Evolutionary conservation across 2,888 invertebrate genomes (phyloP), one percentile per base, ranked within the genome.

Genomic region (Brenthis daphne): DNA sequence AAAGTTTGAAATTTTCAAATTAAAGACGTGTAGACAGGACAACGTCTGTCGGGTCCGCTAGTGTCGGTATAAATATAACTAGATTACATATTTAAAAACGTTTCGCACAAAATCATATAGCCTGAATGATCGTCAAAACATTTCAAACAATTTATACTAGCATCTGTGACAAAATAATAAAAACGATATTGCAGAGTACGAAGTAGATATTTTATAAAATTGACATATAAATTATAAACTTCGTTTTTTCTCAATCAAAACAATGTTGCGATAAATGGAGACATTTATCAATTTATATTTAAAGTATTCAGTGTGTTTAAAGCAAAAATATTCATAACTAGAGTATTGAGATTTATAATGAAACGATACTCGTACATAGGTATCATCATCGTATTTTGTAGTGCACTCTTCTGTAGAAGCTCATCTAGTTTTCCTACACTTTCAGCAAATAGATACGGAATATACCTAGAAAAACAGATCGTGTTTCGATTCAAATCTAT

Each of bases 401-500:
- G 33, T 55, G 24, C 53, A 60, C 58, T 63, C 61, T 37, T 55
- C n/a, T 50, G 60, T 53, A 13, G 37, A 33, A 61, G 50, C 67
- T 61, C 60, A 53, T 55, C 51, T 60, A 51, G 67, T 24, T 61
- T 48, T 63, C 37, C 63, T 43, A 51, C 63, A 51, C 61, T 63
- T 37, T 56, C 67, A 56, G 37, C 61, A 47, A 24, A 70, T 56
- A 65, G 54, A 47, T 66, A 65, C 57, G n/a, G 58, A 57, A 70
- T 58, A 66, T 50, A 58, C 47, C 20, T 69, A 55, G 53, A 67
- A 61, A 70, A 70, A 68, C 66, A 68, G 66, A 69, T 73, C 68
- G 65, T 64, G 64, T 72, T 68, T 68, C 67, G 72, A 71, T 74
- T 68, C 65, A 73, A 73, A 73, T 70, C 57, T 69, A 65, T 65